Evolutionary conservation across 2,113 vertebrate species (phyloP).

Genomic region (Tapirus terrestris): DNA sequence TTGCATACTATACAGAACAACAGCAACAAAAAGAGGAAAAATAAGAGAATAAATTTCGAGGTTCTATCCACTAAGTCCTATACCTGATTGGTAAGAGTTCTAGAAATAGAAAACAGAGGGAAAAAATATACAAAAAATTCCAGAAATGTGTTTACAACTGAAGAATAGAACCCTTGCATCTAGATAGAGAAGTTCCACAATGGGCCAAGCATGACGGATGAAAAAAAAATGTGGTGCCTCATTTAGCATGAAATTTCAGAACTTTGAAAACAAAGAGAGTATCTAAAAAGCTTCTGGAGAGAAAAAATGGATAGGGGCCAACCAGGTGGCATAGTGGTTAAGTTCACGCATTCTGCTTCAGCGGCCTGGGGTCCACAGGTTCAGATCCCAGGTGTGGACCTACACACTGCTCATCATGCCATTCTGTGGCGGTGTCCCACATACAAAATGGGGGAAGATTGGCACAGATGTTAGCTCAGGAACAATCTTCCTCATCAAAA

Average conservation of each 20-base stretch:
- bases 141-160: background rate
- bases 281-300: background rate
- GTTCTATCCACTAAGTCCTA: background rate
- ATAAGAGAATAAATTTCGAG: background rate
- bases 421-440: too few relatives aligned
- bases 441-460: too few relatives aligned
- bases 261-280: background rate
- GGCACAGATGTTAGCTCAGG: too few relatives aligned
- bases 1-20: background rate
- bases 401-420: too few relatives aligned
- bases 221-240: background rate
- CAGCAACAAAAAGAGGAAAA: background rate
- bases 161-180: background rate
- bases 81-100: background rate
- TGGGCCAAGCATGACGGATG: background rate
- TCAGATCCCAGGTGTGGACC: too few relatives aligned
- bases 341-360: too few relatives aligned
- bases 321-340: too few relatives aligned
- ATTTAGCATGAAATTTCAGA: background rate
- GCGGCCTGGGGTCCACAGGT: too few relatives aligned
- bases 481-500: too few relatives aligned
- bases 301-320: background rate
- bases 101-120: background rate
- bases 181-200: background rate
- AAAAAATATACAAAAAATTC: background rate